These are phyloP conservation scores for Drosophila kanekoi DNA, from an alignment of 2,888 invertebrate genomes.

Conservation along the genomic window DNA sequence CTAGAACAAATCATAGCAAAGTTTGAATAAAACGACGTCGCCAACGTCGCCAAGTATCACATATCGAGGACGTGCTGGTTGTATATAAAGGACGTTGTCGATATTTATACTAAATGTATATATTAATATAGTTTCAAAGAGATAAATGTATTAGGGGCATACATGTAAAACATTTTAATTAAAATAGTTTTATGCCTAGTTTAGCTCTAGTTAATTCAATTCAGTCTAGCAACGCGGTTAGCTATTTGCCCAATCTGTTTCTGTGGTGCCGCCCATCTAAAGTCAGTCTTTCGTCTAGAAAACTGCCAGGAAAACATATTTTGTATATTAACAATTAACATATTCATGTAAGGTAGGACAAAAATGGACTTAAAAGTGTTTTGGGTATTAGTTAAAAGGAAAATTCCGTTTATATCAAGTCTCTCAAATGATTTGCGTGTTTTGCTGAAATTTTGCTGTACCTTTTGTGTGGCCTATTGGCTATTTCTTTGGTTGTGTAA, in stretches of 20 bases:
- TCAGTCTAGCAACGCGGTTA: constrained; percentile 10
- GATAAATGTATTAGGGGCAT: neutral
- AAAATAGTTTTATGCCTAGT: neutral
- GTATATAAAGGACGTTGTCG: constrained; percentile 1
- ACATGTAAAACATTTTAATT: neutral
- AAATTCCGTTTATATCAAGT: neutral
- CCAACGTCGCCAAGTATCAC: constrained; percentile 30
- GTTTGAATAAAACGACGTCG: constrained; percentile 12
- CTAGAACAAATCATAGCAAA: neutral
- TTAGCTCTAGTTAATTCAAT: constrained; percentile 2
- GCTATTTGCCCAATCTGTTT: constrained; percentile 7
- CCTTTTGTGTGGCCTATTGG: constrained; percentile 4
- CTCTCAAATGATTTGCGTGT: too few relatives aligned
- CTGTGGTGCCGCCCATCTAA: neutral
- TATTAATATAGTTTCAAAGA: neutral
- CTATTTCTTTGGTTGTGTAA: neutral
- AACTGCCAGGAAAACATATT: constrained; percentile 7
- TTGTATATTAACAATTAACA: neutral
- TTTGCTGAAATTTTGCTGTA: constrained; percentile 36
- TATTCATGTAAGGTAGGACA: too few relatives aligned
- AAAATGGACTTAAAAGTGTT: too few relatives aligned
- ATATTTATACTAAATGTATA: neutral
- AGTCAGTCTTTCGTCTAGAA: constrained; percentile 30
- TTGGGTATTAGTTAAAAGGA: neutral
- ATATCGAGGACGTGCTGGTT: constrained; percentile 39